Evolutionary conservation across 2,113 vertebrate genomes (phyloP), one percentile per base, ranked within the genome.

Genomic region (Proteles cristata): DNA sequence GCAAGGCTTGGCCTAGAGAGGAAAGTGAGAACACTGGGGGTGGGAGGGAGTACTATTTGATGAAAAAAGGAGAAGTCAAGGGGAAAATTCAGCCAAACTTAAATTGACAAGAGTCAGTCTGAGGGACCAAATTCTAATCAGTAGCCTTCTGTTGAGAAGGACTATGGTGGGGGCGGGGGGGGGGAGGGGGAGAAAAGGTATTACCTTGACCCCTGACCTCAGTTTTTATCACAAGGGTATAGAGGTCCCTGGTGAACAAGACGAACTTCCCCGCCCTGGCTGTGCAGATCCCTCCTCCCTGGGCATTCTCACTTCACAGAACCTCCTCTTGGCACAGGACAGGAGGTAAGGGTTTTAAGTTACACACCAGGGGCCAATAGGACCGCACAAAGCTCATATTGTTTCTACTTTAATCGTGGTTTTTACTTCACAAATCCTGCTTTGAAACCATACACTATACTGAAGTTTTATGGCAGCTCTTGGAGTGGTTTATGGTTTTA

Each of bases 351-450:
- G 76, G 65, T 48, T 48, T 69, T 61, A 17, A 55, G 71, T 96
- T 90, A 96, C 80, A 96, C 33, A 31, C 81, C 86, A 68, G 71
- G 28, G 89, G 26, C 86, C 73, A n/a, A 63, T 1, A 87, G 65
- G 73, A 33, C 66, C 26, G 45, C 53, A 74, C 84, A 93, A 87
- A 88, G 86, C 81, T 93, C 69, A 55, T 76, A 90, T 90, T 97
- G 81, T 94, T 97, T 92, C 94, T 33, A 94, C 69, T 87, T 76
- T 84, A 96, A 83, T 96, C 81, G 25, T 74, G 90, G 45, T 35
- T 87, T 97, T 95, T 92, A 61, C 92, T 88, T 91, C 84, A 55
- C 81, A 88, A 84, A 90, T 90, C 83, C 73, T 95, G 19, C 83
- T 95, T 77, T 97, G 94, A 96, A 97, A 79, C 66, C 14, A 61